Evolutionary conservation across 2,797 vertebrate genomes (phyloP), one percentile per base, ranked within the genome.

Genomic region (Enoplosus armatus): DNA sequence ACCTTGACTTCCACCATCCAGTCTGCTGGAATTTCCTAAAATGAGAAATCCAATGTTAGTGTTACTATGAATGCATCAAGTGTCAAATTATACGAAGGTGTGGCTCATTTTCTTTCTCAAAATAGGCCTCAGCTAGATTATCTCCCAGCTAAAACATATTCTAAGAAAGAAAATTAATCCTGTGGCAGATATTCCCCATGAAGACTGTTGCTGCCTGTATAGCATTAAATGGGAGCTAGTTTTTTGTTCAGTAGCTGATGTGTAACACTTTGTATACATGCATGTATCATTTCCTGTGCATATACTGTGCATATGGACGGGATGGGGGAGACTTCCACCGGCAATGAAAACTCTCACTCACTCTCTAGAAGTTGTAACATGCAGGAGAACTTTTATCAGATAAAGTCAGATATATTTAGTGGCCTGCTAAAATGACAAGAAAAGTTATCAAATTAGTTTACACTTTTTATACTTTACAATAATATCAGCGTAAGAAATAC

Each of bases 1-100:
- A 53, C 27, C 45, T 54, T 50, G 41, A 58, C 45, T 53, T 76
- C 15, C 55, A 75, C 37, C 37, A 50, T 61, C 10, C 11, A 74
- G 14, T 63, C n/a, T 43, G 22, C 5, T 76, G 48, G 58, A 66
- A 41, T 45, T 47, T 62, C 54, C n/a, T n/a, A n/a, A n/a, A n/a
- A 61, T 50, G 26, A 65, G 8, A n/a, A n/a, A n/a, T n/a, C n/a
- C n/a, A n/a, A n/a, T n/a, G n/a, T n/a, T n/a, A n/a, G n/a, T n/a
- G n/a, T n/a, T n/a, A n/a, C n/a, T n/a, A n/a, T n/a, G n/a, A n/a
- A n/a, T n/a, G n/a, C n/a, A n/a, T n/a, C n/a, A n/a, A n/a, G n/a
- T n/a, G n/a, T n/a, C n/a, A n/a, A n/a, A n/a, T n/a, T n/a, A n/a
- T n/a, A n/a, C n/a, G n/a, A n/a, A n/a, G n/a, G n/a, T n/a, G n/a